A percentile compares a stretch with the other conserved stretches of the same genome.
These are phyloP conservation scores for Boulengeromyrus knoepffleri DNA, from an alignment of 2,113 vertebrate genomes.

Conservation along the genomic window DNA sequence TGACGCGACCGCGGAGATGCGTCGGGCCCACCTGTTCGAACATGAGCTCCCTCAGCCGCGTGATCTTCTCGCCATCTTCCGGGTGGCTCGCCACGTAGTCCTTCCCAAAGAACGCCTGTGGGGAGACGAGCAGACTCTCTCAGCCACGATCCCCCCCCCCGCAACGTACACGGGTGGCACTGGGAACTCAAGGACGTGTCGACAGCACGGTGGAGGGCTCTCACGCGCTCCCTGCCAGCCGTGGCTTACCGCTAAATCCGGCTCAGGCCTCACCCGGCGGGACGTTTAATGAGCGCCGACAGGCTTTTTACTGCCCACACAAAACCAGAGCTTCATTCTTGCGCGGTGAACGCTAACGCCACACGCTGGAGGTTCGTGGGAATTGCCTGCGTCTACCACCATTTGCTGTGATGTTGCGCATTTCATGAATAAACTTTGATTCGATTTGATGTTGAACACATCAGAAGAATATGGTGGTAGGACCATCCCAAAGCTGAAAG, in stretches of 20 bases:
- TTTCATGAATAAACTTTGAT: neutral
- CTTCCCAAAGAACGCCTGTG: slow-evolving; percentile 92
- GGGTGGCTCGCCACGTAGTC: slow-evolving; percentile 93
- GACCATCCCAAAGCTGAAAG: neutral
- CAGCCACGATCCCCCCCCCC: neutral
- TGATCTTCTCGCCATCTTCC: slow-evolving; percentile 95
- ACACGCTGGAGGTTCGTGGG: neutral
- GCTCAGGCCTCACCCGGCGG: neutral
- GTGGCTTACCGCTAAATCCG: neutral
- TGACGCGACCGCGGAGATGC: no score
- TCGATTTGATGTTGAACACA: neutral
- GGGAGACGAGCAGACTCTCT: slow-evolving; percentile 15
- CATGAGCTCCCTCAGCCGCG: slow-evolving; percentile 89
- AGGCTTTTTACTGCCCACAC: neutral
- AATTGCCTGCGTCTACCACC: neutral
- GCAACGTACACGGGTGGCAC: neutral
- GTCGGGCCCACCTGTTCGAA: slow-evolving; percentile 80
- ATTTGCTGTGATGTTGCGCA: neutral
- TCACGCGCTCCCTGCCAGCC: neutral
- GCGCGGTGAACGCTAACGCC: neutral
- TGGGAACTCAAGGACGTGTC: neutral
- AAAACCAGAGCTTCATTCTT: neutral
- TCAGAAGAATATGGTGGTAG: neutral
- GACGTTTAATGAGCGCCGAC: neutral
- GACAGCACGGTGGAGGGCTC: neutral